Conservation (phyloP, 2,113 vertebrate genomes). For the Meleagris gallopavo region DNA sequence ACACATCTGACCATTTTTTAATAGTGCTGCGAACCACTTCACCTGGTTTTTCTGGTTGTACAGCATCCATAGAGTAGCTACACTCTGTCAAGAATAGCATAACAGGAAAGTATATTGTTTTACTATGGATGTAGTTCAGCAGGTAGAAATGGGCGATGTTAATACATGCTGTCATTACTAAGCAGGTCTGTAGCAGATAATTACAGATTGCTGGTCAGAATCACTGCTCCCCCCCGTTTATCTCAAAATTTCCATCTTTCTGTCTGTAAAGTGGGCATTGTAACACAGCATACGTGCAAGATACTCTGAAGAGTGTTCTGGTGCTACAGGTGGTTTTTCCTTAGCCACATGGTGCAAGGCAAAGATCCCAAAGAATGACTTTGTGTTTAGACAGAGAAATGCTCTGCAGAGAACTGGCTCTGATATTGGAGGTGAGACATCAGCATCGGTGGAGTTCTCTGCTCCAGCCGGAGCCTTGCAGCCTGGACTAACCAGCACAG, state of each 20-base stretch:
- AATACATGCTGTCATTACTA: neutral
- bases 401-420: neutral
- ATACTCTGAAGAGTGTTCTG: neutral
- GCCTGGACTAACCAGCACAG: neutral
- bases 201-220: neutral
- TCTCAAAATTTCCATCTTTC: neutral
- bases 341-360: neutral
- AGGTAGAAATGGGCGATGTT: neutral
- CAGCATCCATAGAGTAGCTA: neutral
- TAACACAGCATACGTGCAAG: neutral
- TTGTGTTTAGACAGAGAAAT: rapidly evolving
- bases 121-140: neutral
- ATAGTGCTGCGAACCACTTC: neutral
- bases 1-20: neutral
- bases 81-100: neutral
- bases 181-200: neutral
- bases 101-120: neutral
- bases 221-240: neutral
- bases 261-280: neutral
- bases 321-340: neutral
- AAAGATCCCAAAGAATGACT: neutral
- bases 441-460: too few species aligned
- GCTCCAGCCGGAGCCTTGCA: rapidly evolving
- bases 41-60: neutral
- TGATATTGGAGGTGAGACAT: neutral